phyloP scores from a whole-genome alignment of 2,888 invertebrate genomes.

The Tenthredo amoena region DNA sequence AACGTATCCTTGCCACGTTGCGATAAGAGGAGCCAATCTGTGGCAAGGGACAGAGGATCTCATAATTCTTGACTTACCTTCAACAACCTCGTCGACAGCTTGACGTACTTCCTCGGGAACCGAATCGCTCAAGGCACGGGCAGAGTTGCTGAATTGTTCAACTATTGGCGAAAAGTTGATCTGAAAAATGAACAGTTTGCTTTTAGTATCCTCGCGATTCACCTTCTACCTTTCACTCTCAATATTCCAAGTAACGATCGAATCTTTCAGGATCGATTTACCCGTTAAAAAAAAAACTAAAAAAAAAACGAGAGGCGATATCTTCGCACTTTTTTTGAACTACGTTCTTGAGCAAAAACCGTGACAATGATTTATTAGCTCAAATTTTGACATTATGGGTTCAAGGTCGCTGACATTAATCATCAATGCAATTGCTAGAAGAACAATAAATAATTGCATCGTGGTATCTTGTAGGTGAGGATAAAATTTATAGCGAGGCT shows the following conservation, averaged over 20 bases:
- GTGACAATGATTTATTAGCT: background rate
- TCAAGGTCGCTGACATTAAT: background rate
- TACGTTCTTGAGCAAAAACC: background rate
- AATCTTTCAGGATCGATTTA: background rate
- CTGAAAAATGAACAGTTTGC: slow-evolving; percentile 61
- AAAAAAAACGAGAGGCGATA: background rate
- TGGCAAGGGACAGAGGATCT: background rate
- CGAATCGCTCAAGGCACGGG: slow-evolving; percentile 79
- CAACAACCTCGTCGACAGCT: slow-evolving; percentile 80
- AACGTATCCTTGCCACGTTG: background rate
- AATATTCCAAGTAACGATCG: background rate
- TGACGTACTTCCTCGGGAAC: slow-evolving; percentile 81
- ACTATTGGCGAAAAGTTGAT: slow-evolving; percentile 75
- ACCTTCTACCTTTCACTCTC: slow-evolving; percentile 41
- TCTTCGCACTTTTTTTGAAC: background rate
- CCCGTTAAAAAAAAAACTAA: background rate
- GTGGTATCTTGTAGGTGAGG: background rate
- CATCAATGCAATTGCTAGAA: slow-evolving; percentile 18
- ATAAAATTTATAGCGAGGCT: slow-evolving; percentile 29
- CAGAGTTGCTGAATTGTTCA: slow-evolving; percentile 74
- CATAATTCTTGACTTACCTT: slow-evolving; percentile 76
- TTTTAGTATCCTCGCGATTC: background rate
- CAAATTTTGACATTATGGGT: background rate
- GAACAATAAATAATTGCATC: slow-evolving; percentile 18
- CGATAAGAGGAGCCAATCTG: background rate